Evolutionary conservation across 2,797 vertebrate species (phyloP).

Genomic region (Pseudotriccus pelzelni): DNA sequence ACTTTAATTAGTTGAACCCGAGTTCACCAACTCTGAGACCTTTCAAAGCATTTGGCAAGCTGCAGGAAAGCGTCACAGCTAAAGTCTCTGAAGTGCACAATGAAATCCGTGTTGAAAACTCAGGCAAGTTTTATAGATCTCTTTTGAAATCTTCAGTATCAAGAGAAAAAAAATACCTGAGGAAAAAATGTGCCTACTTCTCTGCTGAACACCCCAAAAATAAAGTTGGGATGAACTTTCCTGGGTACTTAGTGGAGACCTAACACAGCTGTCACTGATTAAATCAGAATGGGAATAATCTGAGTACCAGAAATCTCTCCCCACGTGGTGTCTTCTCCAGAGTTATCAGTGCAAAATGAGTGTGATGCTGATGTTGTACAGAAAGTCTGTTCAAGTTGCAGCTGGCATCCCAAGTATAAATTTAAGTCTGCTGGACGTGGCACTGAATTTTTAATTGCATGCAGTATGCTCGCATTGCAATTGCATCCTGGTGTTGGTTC

Average conservation of each 20-base stretch:
- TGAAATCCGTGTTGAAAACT: neutral
- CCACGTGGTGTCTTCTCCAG: neutral
- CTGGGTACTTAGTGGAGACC: neutral
- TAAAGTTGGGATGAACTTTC: neutral
- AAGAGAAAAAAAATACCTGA: neutral
- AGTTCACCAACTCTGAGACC: constrained; percentile 20
- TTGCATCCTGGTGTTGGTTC: neutral
- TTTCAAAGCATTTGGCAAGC: constrained; percentile 28
- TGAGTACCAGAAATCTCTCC: neutral
- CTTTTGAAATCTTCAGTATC: neutral
- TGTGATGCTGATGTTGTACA: neutral
- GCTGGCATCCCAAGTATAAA: neutral
- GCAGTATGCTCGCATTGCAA: neutral
- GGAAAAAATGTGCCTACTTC: neutral
- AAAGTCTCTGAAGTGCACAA: neutral
- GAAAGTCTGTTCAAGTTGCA: neutral
- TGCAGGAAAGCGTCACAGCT: neutral
- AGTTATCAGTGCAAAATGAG: neutral
- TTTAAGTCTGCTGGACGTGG: neutral
- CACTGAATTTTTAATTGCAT: neutral
- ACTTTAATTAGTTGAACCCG: constrained; percentile 45
- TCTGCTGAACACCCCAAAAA: neutral
- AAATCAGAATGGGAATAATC: neutral
- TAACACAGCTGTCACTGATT: neutral
- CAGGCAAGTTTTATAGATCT: neutral